phyloP scores from a whole-genome alignment of 2,888 invertebrate genomes.

The Hedya salicella region DNA sequence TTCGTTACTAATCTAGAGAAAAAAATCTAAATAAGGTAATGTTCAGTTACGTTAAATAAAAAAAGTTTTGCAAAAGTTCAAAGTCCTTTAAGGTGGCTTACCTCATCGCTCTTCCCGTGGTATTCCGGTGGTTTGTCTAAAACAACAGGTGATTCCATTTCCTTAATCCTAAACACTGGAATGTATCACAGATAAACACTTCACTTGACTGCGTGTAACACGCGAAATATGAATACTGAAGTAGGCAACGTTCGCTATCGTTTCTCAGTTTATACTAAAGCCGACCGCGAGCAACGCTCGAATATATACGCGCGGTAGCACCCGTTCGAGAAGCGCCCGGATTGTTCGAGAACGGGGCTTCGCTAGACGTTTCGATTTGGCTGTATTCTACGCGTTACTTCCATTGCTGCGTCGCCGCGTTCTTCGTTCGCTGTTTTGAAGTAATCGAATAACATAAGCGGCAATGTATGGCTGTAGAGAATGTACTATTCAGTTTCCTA shows the following conservation, averaged over 20 bases:
- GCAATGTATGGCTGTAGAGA: slow-evolving; percentile 40
- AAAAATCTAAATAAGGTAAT: slow-evolving; percentile 35
- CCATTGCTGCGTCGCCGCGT: slow-evolving; percentile 41
- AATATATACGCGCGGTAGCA: slow-evolving; percentile 69
- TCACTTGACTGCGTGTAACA: slow-evolving; percentile 59
- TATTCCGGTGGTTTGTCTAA: slow-evolving; percentile 86
- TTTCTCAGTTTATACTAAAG: slow-evolving; percentile 71
- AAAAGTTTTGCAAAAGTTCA: slow-evolving; percentile 47
- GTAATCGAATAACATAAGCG: slow-evolving; percentile 9
- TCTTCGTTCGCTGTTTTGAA: slow-evolving; percentile 44
- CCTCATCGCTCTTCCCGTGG: slow-evolving; percentile 79
- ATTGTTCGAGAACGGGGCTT: slow-evolving; percentile 62
- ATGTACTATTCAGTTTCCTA: slow-evolving; percentile 23
- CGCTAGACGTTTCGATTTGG: slow-evolving; percentile 33
- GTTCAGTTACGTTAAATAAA: slow-evolving; percentile 41
- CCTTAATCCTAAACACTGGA: slow-evolving; percentile 67
- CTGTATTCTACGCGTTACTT: slow-evolving; percentile 13
- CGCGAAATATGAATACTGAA: slow-evolving; percentile 55
- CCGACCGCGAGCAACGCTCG: slow-evolving; percentile 54
- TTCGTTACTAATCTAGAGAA: slow-evolving; percentile 4
- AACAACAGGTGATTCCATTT: slow-evolving; percentile 86
- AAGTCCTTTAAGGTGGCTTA: slow-evolving; percentile 59
- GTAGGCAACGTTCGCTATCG: slow-evolving; percentile 58
- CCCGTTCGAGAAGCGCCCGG: slow-evolving; percentile 58
- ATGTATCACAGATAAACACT: slow-evolving; percentile 73